These are phyloP conservation scores for Procavia capensis DNA, from an alignment of 2,113 vertebrate species.

Conservation along the genomic window DNA sequence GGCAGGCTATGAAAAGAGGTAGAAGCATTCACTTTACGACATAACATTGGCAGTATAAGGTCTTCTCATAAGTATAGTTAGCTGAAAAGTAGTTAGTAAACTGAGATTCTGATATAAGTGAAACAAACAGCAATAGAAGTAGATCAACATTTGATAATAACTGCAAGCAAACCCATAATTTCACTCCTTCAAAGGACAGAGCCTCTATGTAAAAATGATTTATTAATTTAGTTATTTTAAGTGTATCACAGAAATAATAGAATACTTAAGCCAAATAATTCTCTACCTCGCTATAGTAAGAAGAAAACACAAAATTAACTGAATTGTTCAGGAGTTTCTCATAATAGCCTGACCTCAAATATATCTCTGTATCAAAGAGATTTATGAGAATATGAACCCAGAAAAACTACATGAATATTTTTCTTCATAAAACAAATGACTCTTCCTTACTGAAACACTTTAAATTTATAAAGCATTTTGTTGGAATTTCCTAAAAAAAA, in stretches of 20 bases:
- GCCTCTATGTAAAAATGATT: not conserved
- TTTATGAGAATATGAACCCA: not conserved
- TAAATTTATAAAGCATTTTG: conserved; percentile 25
- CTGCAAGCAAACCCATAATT: not conserved
- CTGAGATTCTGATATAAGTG: not conserved
- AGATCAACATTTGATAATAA: not conserved
- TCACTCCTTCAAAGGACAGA: not conserved
- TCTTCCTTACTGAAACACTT: not conserved
- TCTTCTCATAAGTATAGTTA: not conserved
- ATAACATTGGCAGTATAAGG: not conserved
- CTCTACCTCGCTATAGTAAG: not conserved
- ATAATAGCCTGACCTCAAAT: not conserved
- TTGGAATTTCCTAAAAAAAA: not conserved
- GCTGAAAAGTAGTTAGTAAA: not conserved
- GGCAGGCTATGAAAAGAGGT: not conserved
- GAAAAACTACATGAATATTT: not conserved
- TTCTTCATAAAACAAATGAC: conserved; percentile 3
- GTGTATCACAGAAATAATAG: not conserved
- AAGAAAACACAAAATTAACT: conserved; percentile 11
- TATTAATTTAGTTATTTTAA: conserved; percentile 40
- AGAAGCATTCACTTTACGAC: not conserved
- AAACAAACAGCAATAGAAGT: not conserved
- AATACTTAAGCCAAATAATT: conserved; percentile 46
- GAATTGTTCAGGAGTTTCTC: not conserved
- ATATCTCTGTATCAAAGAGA: not conserved